Percentiles rank a stretch among this genome's conserved stretches.
These are phyloP conservation scores for Zaprionus ornatus DNA, from an alignment of 1,140 invertebrate genomes.

Conservation along the genomic window DNA sequence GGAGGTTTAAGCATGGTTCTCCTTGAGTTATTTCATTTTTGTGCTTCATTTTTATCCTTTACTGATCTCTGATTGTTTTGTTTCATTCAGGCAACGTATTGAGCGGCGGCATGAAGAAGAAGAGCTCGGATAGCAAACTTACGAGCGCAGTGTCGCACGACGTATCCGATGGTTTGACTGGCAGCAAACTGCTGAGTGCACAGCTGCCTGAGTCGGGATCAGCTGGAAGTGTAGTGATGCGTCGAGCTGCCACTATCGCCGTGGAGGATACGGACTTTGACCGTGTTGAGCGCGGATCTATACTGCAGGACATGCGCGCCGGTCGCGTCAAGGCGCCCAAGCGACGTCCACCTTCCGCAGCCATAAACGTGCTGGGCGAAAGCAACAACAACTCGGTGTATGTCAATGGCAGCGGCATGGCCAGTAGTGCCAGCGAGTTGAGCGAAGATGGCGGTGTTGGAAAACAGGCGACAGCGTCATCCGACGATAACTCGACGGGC, in stretches of 20 bases:
- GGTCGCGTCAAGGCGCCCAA: conserved; percentile 86
- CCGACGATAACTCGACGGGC: conserved; percentile 81
- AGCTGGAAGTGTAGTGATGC: conserved; percentile 64
- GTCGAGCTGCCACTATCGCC: conserved; percentile 71
- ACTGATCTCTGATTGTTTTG: background rate
- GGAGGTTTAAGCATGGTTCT: background rate
- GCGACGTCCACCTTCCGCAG: conserved; percentile 85
- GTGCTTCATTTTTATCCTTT: background rate
- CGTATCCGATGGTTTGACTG: conserved; percentile 66
- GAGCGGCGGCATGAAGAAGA: conserved; percentile 86
- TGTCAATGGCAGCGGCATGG: conserved; percentile 77
- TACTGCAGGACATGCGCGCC: conserved; percentile 87
- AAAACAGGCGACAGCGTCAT: conserved; percentile 49
- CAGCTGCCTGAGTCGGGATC: conserved; percentile 53
- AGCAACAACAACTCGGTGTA: conserved; percentile 81
- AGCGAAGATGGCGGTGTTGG: conserved; percentile 54
- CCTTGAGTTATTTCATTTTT: conserved; percentile 18
- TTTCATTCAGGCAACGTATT: conserved; percentile 84
- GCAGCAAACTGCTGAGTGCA: conserved; percentile 63
- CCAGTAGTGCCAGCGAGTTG: conserved; percentile 67
- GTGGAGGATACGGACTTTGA: conserved; percentile 85
- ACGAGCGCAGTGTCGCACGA: conserved; percentile 79
- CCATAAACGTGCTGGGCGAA: conserved; percentile 76
- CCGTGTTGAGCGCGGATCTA: conserved; percentile 86
- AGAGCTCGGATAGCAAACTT: conserved; percentile 83